These are phyloP conservation scores for Lysandra bellargus DNA, from an alignment of 2,888 invertebrate genomes.

Conservation along the genomic window DNA sequence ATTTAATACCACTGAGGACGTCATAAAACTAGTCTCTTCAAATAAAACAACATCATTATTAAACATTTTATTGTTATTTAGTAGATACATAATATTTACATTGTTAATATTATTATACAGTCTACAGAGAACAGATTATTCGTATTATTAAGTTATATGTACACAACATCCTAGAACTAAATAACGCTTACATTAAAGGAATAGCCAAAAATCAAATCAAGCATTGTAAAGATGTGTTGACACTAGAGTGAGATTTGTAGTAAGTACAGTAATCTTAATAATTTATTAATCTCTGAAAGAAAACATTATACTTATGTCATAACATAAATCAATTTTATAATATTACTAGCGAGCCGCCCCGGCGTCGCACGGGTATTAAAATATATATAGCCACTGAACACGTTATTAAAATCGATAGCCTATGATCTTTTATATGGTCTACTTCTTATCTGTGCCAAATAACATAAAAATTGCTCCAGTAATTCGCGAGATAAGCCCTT, in stretches of 20 bases:
- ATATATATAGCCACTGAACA: too few species aligned
- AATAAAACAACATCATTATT: slow-evolving; percentile 52
- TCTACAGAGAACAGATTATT: slow-evolving; percentile 43
- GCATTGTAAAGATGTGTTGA: slow-evolving; percentile 33
- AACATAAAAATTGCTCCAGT: too few species aligned
- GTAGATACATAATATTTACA: slow-evolving; percentile 57
- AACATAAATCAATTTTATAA: too few species aligned
- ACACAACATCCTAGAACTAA: slow-evolving; percentile 77
- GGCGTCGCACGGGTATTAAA: too few species aligned
- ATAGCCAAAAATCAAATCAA: slow-evolving; percentile 40
- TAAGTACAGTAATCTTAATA: neutral
- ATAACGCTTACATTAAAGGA: slow-evolving; percentile 64
- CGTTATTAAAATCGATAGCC: too few species aligned
- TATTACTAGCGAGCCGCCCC: too few species aligned
- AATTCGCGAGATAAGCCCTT: too few species aligned
- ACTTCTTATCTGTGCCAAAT: too few species aligned
- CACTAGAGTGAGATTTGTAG: slow-evolving; percentile 32
- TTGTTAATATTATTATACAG: slow-evolving; percentile 42
- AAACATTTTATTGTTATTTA: slow-evolving; percentile 60
- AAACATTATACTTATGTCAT: too few species aligned
- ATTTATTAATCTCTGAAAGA: too few species aligned
- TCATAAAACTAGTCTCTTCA: slow-evolving; percentile 36
- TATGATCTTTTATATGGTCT: too few species aligned
- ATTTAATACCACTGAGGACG: neutral
- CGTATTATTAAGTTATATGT: slow-evolving; percentile 54